Conservation (phyloP, 2,113 vertebrate species). For the Leucoraja erinaceus region DNA sequence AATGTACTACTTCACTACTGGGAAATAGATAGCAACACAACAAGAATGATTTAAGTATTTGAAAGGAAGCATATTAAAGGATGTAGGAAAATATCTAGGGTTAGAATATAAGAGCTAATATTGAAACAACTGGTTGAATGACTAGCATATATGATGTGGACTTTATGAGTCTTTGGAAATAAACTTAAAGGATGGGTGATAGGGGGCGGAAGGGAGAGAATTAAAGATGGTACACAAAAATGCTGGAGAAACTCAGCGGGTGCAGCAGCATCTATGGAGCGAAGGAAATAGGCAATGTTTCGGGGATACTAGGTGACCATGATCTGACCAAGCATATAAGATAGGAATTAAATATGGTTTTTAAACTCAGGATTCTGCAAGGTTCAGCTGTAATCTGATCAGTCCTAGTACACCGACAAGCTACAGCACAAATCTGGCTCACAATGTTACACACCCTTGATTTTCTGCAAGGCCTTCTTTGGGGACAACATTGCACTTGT, state of each 20-base stretch:
- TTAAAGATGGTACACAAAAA: no score
- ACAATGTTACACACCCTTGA: background rate
- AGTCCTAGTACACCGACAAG: background rate
- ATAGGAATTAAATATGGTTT: background rate
- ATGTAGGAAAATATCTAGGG: background rate
- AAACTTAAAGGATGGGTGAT: background rate
- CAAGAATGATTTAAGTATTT: background rate
- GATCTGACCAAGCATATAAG: background rate
- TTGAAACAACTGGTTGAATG: background rate
- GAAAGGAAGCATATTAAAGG: background rate
- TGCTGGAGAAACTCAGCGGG: no score
- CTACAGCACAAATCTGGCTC: no score
- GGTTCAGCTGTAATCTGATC: background rate
- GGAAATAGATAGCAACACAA: background rate
- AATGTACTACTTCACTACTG: background rate
- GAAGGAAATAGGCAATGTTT: no score
- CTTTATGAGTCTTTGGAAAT: background rate
- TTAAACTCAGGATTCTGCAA: background rate
- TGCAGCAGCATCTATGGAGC: no score
- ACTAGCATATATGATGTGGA: background rate
- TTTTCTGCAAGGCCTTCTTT: background rate
- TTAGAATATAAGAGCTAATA: background rate
- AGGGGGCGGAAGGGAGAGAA: background rate
- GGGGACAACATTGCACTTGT: background rate
- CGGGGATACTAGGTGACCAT: no score